Percentiles rank a stretch among this genome's conserved stretches.
Conservation (phyloP, 2,888 invertebrate genomes). For the Agelastica alni region DNA sequence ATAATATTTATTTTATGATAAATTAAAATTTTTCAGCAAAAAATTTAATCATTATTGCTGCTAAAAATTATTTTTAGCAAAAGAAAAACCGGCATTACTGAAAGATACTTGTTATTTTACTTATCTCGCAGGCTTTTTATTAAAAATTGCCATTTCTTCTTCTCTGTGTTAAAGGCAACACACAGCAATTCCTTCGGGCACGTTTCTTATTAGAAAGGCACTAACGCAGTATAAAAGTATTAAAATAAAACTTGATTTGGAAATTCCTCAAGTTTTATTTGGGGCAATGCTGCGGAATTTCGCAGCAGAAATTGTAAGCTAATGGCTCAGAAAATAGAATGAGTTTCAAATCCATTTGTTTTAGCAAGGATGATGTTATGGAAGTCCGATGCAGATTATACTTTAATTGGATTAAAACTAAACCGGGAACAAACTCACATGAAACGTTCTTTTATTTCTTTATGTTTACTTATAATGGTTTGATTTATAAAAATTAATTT, state of each 20-base stretch:
- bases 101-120: no score
- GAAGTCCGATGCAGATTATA: conserved; percentile 38
- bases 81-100: no score
- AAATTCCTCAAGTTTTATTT: conserved; percentile 31
- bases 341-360: conserved; percentile 54
- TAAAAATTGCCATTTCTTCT: not conserved
- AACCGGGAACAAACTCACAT: no score
- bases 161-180: not conserved
- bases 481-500: no score
- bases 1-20: no score
- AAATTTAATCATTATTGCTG: no score
- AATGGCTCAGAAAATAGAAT: conserved; percentile 55
- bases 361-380: conserved; percentile 37
- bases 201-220: conserved; percentile 24
- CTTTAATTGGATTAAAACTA: conserved; percentile 10
- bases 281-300: conserved; percentile 16
- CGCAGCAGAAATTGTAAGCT: conserved; percentile 29
- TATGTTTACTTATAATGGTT: no score
- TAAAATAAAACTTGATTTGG: conserved; percentile 29
- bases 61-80: no score
- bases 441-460: no score
- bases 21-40: no score
- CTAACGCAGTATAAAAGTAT: conserved; percentile 19
- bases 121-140: not conserved
- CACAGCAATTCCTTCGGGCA: conserved; percentile 7